Percentiles rank a stretch among this genome's conserved stretches.
Evolutionary conservation across 2,113 vertebrate genomes (phyloP).

Genomic region (Merops nubicus): DNA sequence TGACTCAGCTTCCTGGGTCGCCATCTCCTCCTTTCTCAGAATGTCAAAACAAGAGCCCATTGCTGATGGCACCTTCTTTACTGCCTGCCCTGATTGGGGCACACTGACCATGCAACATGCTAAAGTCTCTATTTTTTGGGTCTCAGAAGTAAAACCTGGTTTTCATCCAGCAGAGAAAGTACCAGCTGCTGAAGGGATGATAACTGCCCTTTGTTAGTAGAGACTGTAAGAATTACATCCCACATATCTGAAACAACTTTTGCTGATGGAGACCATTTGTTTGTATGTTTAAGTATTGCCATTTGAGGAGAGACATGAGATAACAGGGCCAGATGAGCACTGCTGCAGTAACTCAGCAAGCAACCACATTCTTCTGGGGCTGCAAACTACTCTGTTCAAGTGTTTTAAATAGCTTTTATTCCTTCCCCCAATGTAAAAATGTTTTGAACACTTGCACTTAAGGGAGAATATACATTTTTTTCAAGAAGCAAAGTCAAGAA

Average conservation of each 20-base stretch:
- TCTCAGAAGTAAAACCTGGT: not conserved
- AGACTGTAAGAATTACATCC: not conserved
- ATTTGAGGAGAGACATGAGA: not conserved
- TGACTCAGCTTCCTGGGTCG: slow-evolving; percentile 61
- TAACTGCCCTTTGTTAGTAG: not conserved
- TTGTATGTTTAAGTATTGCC: not conserved
- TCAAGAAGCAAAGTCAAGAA: not conserved
- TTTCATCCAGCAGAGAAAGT: slow-evolving; percentile 10
- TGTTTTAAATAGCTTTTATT: not conserved
- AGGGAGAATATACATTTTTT: not conserved
- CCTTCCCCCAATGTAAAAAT: not conserved
- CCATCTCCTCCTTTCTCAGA: slow-evolving; percentile 15
- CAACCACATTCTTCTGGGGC: fast-evolving
- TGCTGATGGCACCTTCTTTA: slow-evolving; percentile 2
- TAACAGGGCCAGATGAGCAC: not conserved
- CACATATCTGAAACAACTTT: not conserved
- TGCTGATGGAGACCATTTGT: not conserved
- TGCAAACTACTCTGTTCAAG: not conserved
- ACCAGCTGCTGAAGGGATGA: not conserved
- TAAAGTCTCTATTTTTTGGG: not conserved
- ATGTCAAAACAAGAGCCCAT: not conserved
- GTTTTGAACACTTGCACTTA: not conserved
- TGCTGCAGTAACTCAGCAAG: slow-evolving; percentile 1
- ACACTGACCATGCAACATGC: not conserved
- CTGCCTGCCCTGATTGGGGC: not conserved